phyloP scores from a whole-genome alignment of 2,113 vertebrate genomes.

The Gorsachius goisagi region DNA sequence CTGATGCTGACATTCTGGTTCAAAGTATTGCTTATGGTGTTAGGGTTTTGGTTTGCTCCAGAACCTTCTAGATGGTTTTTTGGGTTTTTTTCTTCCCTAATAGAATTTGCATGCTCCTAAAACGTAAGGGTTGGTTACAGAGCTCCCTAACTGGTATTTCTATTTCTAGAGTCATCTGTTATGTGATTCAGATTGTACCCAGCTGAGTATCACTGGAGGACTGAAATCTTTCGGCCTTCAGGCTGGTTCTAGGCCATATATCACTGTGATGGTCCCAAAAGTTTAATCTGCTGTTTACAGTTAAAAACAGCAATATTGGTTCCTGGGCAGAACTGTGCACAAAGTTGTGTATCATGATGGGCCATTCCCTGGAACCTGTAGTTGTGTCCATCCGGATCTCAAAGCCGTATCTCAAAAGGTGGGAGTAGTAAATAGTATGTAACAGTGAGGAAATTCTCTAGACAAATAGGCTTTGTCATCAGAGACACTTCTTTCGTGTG shows the following conservation, averaged over 20 bases:
- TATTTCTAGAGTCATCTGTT: neutral
- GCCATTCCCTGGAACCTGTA: neutral
- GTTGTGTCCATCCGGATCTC: neutral
- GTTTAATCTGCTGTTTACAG: neutral
- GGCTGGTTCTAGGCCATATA: neutral
- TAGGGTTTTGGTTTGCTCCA: neutral
- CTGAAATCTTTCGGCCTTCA: neutral
- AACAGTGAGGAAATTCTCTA: neutral
- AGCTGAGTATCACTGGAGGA: neutral
- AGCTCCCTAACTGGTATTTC: neutral
- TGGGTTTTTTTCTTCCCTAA: too few relatives aligned
- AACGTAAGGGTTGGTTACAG: neutral
- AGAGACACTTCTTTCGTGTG: neutral
- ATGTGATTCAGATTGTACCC: fast-evolving
- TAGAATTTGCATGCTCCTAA: neutral
- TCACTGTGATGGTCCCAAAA: neutral
- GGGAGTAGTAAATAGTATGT: neutral
- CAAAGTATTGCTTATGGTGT: fast-evolving
- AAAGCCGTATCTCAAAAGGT: neutral
- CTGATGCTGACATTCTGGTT: neutral
- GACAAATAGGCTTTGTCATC: neutral
- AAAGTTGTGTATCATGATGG: neutral
- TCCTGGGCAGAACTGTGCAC: neutral
- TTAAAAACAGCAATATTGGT: neutral
- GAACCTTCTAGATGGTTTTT: neutral